Evolutionary conservation across 2,888 invertebrate genomes (phyloP).

Genomic region (Cyrtodaria siliqua): DNA sequence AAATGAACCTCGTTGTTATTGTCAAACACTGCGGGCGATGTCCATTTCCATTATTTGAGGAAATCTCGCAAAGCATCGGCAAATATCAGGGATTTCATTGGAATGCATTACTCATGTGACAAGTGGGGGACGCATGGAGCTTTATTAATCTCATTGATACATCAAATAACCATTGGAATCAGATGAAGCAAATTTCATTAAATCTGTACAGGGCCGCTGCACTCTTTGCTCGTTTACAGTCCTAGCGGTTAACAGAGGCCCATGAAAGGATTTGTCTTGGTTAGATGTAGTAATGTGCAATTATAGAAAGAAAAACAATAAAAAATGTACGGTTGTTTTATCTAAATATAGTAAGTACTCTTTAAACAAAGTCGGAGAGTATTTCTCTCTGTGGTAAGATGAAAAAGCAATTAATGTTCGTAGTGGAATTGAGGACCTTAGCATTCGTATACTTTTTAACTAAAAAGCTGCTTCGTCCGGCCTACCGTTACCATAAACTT

Average conservation of each 20-base stretch:
- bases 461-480: too few relatives aligned
- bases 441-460: too few relatives aligned
- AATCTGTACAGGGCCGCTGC: conserved; percentile 25
- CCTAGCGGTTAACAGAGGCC: conserved; percentile 6
- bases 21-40: conserved; percentile 54
- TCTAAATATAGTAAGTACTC: too few relatives aligned
- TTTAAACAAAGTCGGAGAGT: too few relatives aligned
- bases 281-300: too few relatives aligned
- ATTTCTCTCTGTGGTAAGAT: too few relatives aligned
- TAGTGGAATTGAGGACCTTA: too few relatives aligned
- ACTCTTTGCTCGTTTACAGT: conserved; percentile 9
- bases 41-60: conserved; percentile 55
- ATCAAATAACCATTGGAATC: conserved; percentile 54
- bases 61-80: conserved; percentile 50
- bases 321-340: too few relatives aligned
- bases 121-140: conserved; percentile 26
- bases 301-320: too few relatives aligned
- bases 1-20: conserved; percentile 58
- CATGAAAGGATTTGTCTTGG: too few relatives aligned
- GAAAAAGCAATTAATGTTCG: too few relatives aligned
- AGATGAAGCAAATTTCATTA: conserved; percentile 53
- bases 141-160: conserved; percentile 57
- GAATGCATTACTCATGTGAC: conserved; percentile 61
- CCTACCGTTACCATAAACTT: too few relatives aligned
- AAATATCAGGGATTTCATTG: conserved; percentile 57